phyloP scores from a whole-genome alignment of 1,140 invertebrate species.

The Drosophila persimilis region DNA sequence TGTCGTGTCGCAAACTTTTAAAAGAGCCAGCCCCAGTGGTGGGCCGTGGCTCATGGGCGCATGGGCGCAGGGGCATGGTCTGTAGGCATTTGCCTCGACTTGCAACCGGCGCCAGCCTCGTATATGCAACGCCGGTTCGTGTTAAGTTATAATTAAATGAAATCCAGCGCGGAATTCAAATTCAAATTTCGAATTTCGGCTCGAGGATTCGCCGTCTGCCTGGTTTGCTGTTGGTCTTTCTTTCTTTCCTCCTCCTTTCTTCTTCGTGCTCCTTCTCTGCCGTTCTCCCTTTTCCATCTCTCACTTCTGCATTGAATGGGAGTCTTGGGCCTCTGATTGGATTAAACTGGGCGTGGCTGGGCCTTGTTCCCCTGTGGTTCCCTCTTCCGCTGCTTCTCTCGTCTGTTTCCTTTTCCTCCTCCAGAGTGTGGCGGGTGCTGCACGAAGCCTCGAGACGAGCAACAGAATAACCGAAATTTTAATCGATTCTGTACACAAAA shows the following conservation, averaged over 20 bases:
- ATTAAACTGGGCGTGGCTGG: slow-evolving; percentile 61
- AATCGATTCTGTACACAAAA: too few species aligned
- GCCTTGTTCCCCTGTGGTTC: not conserved
- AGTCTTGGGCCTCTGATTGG: slow-evolving; percentile 49
- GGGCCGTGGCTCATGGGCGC: not conserved
- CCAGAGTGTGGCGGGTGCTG: slow-evolving; percentile 5
- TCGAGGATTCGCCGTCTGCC: not conserved
- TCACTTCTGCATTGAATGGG: slow-evolving; percentile 17
- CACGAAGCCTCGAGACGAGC: slow-evolving; percentile 13
- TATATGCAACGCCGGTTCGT: slow-evolving; percentile 71
- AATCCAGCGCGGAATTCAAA: slow-evolving; percentile 59
- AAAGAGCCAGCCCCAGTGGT: slow-evolving; percentile 17
- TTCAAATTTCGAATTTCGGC: slow-evolving; percentile 42
- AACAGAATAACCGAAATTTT: slow-evolving; percentile 32
- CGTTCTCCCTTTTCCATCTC: not conserved
- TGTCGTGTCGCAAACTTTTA: slow-evolving; percentile 59
- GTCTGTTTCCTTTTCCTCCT: not conserved
- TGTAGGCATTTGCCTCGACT: slow-evolving; percentile 44
- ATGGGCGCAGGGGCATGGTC: not conserved
- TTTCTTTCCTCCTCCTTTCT: not conserved
- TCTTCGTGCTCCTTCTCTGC: not conserved
- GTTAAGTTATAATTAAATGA: slow-evolving; percentile 79
- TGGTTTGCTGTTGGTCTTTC: slow-evolving; percentile 6
- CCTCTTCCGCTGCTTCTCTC: not conserved
- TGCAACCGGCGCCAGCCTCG: slow-evolving; percentile 56